Evolutionary conservation across 2,888 invertebrate species (phyloP), one percentile per base, ranked within the genome.

Genomic region (Ornithoptera priamus): DNA sequence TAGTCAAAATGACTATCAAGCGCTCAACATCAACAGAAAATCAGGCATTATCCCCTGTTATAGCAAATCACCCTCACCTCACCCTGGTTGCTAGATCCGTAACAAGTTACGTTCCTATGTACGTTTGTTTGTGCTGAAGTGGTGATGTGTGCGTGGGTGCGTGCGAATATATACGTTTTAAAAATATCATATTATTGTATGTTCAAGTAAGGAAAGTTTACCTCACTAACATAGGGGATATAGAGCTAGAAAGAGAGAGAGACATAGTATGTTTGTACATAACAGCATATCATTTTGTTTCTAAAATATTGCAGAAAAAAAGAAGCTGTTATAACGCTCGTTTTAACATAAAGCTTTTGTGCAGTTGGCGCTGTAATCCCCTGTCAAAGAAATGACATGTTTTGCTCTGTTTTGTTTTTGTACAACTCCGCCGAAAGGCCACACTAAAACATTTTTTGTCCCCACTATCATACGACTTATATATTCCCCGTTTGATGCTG

Each of bases 361-460:
- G 62, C 65, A 65, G 62, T 66, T 39, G 57, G 58, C 62, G 65
- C 56, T 60, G 39, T 70, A 66, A 70, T 70, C 69, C 69, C 18
- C 58, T 66, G 66, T 70, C 69, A 70, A 66, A 70, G 69, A 62
- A 70, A 39, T 66, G 69, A 66, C 69, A 66, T 62, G 62, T 66
- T 70, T 66, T 66, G 65, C 66, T 70, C 66, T 66, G 69, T 66
- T 62, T 8, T 59, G 62, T 66, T 69, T 70, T 70, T 70, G 62
- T 66, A 50, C 15, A 62, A 62, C 66, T 30, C 36, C 20, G 58
- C 63, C 57, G 50, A 59, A 46, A 60, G 59, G 63, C 62, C 20
- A 12, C 50, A 59, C 65, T 58, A 69, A 62, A 69, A 65, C 36
- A 62, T 70, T 70, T 66, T 68, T 53, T 70, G 62, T 62, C 62